Evolutionary conservation across 2,797 vertebrate species (phyloP).

Genomic region (Catharus ustulatus): DNA sequence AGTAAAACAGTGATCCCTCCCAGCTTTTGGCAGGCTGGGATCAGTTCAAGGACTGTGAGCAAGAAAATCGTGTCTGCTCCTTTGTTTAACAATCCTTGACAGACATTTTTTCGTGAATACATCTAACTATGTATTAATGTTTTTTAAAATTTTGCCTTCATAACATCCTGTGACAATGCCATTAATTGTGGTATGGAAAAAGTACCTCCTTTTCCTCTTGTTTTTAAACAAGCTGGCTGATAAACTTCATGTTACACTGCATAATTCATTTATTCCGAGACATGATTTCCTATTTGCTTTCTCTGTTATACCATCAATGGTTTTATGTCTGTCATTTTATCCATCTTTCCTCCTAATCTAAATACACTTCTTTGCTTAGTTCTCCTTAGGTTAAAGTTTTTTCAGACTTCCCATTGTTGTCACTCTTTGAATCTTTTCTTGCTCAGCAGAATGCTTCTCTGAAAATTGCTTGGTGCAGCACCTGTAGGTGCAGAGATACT

Average conservation of each 20-base stretch:
- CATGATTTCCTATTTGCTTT: neutral
- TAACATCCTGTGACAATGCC: neutral
- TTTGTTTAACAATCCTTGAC: slow-evolving; percentile 11
- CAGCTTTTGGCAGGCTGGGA: neutral
- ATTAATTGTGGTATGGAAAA: slow-evolving; percentile 5
- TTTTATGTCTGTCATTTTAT: neutral
- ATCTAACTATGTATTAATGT: neutral
- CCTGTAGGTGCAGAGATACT: neutral
- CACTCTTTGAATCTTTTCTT: neutral
- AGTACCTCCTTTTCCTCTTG: slow-evolving; percentile 20
- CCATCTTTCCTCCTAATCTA: neutral
- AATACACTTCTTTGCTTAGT: neutral
- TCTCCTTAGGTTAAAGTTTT: neutral
- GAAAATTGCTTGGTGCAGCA: neutral
- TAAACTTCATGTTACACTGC: neutral
- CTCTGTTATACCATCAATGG: neutral
- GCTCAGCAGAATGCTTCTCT: neutral
- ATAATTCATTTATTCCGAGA: neutral
- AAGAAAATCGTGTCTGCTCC: neutral
- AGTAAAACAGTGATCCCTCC: neutral
- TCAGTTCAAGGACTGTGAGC: neutral
- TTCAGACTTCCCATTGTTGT: neutral
- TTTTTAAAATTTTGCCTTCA: neutral
- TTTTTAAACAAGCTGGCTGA: neutral
- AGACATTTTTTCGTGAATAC: neutral